Percentiles rank a stretch among this genome's conserved stretches.
Conservation (phyloP, 1,140 invertebrate genomes). For the Trissolcus basalis region DNA sequence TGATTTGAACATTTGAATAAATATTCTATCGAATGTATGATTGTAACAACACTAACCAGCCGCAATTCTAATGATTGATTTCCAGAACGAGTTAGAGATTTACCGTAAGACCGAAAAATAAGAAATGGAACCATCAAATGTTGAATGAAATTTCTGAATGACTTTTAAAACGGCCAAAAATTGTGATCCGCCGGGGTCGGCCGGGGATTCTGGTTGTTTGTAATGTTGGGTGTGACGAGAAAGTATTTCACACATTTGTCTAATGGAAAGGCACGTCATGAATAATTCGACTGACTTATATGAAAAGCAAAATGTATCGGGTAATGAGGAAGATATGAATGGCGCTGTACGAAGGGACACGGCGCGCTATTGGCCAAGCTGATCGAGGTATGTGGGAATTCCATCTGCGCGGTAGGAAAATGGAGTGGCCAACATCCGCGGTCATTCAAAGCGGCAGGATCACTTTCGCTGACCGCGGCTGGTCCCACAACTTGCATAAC, state of each 20-base stretch:
- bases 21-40: too few species aligned
- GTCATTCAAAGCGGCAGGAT: constrained; percentile 64
- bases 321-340: constrained; percentile 39
- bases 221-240: constrained; percentile 48
- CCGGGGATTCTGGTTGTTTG: too few species aligned
- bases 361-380: constrained; percentile 13
- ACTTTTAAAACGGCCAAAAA: too few species aligned
- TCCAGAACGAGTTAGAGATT: too few species aligned
- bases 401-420: constrained; percentile 55
- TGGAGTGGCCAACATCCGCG: constrained; percentile 55
- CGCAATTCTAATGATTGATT: too few species aligned
- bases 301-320: constrained; percentile 37
- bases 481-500: constrained; percentile 66
- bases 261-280: constrained; percentile 38
- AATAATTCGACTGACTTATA: constrained; percentile 12
- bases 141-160: neutral
- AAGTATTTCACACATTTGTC: constrained; percentile 43
- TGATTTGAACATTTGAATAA: too few species aligned
- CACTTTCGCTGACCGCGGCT: constrained; percentile 69
- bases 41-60: too few species aligned
- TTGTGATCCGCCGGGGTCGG: too few species aligned
- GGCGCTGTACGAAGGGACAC: constrained; percentile 17
- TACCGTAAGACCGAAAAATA: too few species aligned
- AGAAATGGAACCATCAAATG: too few species aligned
- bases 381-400: constrained; percentile 36